Percentiles rank a stretch among this genome's conserved stretches.
These are phyloP conservation scores for Setipinna tenuifilis DNA, from an alignment of 2,797 vertebrate species.

Conservation along the genomic window DNA sequence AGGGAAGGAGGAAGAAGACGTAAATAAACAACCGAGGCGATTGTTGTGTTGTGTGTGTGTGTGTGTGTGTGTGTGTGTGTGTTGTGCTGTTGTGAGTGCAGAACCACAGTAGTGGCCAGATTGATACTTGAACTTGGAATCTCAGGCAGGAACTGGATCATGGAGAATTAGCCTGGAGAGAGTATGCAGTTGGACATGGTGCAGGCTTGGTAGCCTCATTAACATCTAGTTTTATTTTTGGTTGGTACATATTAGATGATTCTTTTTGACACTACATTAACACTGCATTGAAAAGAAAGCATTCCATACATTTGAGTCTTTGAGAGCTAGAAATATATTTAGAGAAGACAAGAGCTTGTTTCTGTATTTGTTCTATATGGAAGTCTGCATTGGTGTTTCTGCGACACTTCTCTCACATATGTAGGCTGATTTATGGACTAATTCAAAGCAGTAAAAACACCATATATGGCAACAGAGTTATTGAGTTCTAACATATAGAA, in stretches of 20 bases:
- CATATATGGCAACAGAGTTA: conserved; percentile 1
- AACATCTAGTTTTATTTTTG: neutral
- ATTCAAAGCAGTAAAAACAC: neutral
- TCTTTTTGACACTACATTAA: too few relatives aligned
- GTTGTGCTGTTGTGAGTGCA: conserved; percentile 47
- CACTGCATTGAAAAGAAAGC: too few relatives aligned
- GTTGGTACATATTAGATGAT: neutral
- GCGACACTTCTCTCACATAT: neutral
- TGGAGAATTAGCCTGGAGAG: conserved; percentile 59
- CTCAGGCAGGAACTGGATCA: conserved; percentile 66
- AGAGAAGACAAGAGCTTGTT: too few relatives aligned
- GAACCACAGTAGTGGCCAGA: conserved; percentile 68
- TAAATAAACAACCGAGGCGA: conserved; percentile 7
- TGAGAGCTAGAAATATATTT: too few relatives aligned
- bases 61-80: too few relatives aligned
- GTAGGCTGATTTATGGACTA: neutral
- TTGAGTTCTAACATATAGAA: conserved; percentile 64
- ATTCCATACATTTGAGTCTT: too few relatives aligned
- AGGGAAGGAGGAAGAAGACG: conserved; percentile 21
- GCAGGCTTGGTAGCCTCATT: neutral
- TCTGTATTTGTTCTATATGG: neutral
- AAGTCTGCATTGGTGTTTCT: neutral
- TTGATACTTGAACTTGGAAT: conserved; percentile 65
- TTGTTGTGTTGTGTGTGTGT: neutral
- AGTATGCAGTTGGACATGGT: conserved; percentile 40